phyloP scores from a whole-genome alignment of 2,888 invertebrate species.

The Sarcophaga carnaria region DNA sequence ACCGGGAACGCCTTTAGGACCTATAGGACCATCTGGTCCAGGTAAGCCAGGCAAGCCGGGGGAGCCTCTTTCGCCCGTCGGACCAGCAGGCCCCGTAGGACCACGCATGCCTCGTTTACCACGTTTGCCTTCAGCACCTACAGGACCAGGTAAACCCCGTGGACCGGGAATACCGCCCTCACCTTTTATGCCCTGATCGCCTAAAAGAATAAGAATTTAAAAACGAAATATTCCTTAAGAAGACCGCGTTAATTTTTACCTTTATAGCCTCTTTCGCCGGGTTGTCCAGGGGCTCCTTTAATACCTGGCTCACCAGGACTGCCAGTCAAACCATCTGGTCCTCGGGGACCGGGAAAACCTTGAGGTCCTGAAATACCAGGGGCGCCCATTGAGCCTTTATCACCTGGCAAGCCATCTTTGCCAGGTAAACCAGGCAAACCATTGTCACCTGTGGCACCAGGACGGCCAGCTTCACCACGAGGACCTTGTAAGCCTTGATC shows the following conservation, averaged over 20 bases:
- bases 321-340: constrained; percentile 89
- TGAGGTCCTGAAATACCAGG: constrained; percentile 88
- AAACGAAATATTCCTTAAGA: neutral
- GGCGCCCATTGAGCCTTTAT: constrained; percentile 90
- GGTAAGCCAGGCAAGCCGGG: constrained; percentile 82
- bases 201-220: constrained; percentile 40
- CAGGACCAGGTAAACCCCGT: constrained; percentile 88
- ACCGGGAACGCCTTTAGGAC: constrained; percentile 89
- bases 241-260: constrained; percentile 77
- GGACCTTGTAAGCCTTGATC: constrained; percentile 92
- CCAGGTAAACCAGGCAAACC: constrained; percentile 90
- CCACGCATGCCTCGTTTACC: constrained; percentile 91
- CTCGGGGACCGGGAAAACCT: constrained; percentile 92
- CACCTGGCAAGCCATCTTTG: constrained; percentile 90
- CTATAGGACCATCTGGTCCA: constrained; percentile 90
- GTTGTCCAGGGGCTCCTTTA: constrained; percentile 89
- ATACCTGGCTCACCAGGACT: constrained; percentile 88
- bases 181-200: constrained; percentile 89
- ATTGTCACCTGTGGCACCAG: constrained; percentile 89
- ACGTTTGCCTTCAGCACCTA: constrained; percentile 90
- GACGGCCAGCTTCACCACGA: constrained; percentile 90
- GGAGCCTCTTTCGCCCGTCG: constrained; percentile 85
- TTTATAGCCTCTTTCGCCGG: constrained; percentile 91
- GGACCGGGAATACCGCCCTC: constrained; percentile 88
- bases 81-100: constrained; percentile 88